Percentiles rank a stretch among this genome's conserved stretches.
Evolutionary conservation across 2,113 vertebrate species (phyloP).

Genomic region (Baryphthengus martii): DNA sequence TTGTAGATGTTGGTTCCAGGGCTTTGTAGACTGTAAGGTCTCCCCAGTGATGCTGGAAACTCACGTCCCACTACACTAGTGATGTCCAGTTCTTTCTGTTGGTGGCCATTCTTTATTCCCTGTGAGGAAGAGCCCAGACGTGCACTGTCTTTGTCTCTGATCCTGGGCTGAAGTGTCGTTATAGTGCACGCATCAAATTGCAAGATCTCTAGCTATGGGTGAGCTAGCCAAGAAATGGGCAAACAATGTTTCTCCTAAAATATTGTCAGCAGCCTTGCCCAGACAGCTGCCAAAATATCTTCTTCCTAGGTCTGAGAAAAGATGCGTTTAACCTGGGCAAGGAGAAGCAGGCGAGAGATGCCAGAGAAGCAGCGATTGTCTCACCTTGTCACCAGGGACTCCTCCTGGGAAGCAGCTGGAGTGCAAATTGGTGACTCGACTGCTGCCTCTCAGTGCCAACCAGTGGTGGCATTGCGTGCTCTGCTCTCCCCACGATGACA

Average conservation of each 20-base stretch:
- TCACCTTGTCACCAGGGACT: not conserved
- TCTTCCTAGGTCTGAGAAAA: not conserved
- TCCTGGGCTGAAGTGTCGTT: not conserved
- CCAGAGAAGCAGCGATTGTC: not conserved
- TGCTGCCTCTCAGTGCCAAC: not conserved
- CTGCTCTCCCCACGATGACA: not conserved
- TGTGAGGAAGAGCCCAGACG: not conserved
- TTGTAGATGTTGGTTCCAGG: not conserved
- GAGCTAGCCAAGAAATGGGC: not conserved
- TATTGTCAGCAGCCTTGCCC: not conserved
- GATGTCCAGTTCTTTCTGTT: not conserved
- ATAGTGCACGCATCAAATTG: rapidly evolving
- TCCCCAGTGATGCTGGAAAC: not conserved
- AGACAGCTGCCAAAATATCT: not conserved
- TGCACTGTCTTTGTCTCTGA: not conserved
- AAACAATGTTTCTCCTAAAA: not conserved
- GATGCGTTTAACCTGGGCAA: not conserved
- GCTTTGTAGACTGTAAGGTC: not conserved
- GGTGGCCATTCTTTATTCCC: not conserved
- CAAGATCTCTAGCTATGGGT: not conserved
- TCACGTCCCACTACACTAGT: rapidly evolving
- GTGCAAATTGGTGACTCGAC: not conserved
- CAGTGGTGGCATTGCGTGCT: rapidly evolving
- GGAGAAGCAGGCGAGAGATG: not conserved
- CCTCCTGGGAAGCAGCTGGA: not conserved